Base-by-base conservation (phyloP, 2,113 vertebrate genomes). In the Gallinago media region DNA sequence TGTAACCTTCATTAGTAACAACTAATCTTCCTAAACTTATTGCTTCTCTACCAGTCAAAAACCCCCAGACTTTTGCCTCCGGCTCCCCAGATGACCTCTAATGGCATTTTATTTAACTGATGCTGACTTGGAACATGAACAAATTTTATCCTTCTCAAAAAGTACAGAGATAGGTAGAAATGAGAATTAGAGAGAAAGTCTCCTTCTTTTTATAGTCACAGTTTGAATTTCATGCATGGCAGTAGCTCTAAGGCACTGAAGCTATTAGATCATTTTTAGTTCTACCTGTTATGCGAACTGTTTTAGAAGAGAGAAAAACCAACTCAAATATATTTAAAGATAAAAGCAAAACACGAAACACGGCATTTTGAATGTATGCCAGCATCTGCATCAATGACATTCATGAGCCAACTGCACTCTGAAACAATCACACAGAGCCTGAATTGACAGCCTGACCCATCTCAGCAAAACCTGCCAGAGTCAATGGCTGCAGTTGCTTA, bases 251-350 rank as follows among this genome's bases (percentile, higher is more conserved):
- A 96, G 88, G 91, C 92, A 84, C 8, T 78, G 83, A 71, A 85
- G 76, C 59, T 61, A 47, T 76, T 81, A 40, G 66, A 88, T 86
- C 44, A 80, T 85, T 73, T 95, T 89, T 94, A 90, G 84, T 56
- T 91, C 77, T 95, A 94, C 86, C 81, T 87, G 61, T 83, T 92
- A 59, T 79, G 40, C 47, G 78, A 93, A 50, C 52, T 77, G 71
- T 38, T 63, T 76, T 15, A 91, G 68, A 88, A 94, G 86, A 71
- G 61, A 78, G 77, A 65, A 90, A 84, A 83, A 49, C 54, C 59
- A 61, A 55, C 40, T 94, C 56, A 90, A 56, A 78, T 92, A 38
- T 61, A 36, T 89, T 79, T 27, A 49, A 82, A 95, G 95, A 89
- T 63, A 61, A 92, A 93, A 94, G 93, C 15, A 32, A 91, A 86